A percentile compares a stretch with the other conserved stretches of the same genome.
Conservation (phyloP, 2,797 vertebrate genomes). For the Adelosebastes latens region DNA sequence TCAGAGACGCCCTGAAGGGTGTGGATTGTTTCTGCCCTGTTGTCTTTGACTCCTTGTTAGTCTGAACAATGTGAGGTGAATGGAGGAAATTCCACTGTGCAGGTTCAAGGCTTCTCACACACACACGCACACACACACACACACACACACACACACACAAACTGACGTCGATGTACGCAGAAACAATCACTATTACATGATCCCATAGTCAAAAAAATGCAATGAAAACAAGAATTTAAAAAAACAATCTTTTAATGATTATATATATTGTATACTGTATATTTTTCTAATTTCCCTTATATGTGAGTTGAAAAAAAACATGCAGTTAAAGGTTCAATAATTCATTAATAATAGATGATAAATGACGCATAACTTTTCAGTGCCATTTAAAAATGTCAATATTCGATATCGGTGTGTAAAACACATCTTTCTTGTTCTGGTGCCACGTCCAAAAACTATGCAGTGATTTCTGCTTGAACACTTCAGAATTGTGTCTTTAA, state of each 20-base stretch:
- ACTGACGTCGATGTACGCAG: background rate
- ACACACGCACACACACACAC: background rate
- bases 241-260: background rate
- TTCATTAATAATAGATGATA: background rate
- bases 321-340: background rate
- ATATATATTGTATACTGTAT: background rate
- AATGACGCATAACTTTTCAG: background rate
- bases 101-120: constrained; percentile 39
- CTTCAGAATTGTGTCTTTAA: too few species aligned
- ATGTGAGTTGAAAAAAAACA: background rate
- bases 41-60: constrained; percentile 44
- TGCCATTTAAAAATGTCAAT: too few species aligned
- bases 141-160: background rate
- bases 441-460: background rate
- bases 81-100: constrained; percentile 62
- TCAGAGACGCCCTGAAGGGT: constrained; percentile 60
- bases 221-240: background rate
- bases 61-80: constrained; percentile 65
- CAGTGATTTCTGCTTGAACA: too few species aligned
- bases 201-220: background rate
- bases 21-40: constrained; percentile 39
- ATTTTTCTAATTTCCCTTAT: background rate
- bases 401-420: too few species aligned
- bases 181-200: background rate
- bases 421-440: background rate